A percentile compares a stretch with the other conserved stretches of the same genome.
Evolutionary conservation across 2,888 invertebrate genomes (phyloP).

Genomic region (Acanthosoma haemorrhoidale): DNA sequence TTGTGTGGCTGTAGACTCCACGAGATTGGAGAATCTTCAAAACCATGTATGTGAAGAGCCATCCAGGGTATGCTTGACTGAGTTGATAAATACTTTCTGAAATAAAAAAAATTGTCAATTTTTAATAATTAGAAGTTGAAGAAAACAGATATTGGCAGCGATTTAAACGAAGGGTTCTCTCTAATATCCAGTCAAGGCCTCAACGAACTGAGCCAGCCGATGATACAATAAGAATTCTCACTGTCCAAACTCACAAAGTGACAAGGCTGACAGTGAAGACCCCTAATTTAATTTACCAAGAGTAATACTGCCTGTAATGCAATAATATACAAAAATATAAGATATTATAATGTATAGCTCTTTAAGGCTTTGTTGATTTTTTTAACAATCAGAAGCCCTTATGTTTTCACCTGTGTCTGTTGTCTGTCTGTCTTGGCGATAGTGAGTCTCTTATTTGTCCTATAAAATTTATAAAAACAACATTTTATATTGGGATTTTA

Average conservation of each 20-base stretch:
- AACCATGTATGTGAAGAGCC: slow-evolving; percentile 54
- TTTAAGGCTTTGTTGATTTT: no score
- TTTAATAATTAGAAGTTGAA: no score
- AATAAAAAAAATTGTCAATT: background rate
- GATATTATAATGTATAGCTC: no score
- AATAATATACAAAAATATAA: background rate
- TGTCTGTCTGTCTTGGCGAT: no score
- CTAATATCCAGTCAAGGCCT: background rate
- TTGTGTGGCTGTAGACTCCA: slow-evolving; percentile 50
- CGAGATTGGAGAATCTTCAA: slow-evolving; percentile 52
- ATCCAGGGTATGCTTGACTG: slow-evolving; percentile 47
- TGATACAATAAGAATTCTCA: background rate
- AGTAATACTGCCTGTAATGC: background rate
- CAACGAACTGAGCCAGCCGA: background rate
- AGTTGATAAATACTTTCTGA: slow-evolving; percentile 43
- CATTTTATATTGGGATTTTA: no score
- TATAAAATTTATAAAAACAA: no score
- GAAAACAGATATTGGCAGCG: no score
- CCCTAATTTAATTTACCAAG: background rate
- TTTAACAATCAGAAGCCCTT: no score
- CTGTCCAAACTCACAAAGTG: background rate
- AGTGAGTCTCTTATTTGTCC: no score
- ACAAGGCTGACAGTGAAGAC: background rate
- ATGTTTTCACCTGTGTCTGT: no score
- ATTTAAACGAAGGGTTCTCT: no score